Evolutionary conservation across 2,113 vertebrate genomes (phyloP).

Genomic region (Aepyceros melampus): DNA sequence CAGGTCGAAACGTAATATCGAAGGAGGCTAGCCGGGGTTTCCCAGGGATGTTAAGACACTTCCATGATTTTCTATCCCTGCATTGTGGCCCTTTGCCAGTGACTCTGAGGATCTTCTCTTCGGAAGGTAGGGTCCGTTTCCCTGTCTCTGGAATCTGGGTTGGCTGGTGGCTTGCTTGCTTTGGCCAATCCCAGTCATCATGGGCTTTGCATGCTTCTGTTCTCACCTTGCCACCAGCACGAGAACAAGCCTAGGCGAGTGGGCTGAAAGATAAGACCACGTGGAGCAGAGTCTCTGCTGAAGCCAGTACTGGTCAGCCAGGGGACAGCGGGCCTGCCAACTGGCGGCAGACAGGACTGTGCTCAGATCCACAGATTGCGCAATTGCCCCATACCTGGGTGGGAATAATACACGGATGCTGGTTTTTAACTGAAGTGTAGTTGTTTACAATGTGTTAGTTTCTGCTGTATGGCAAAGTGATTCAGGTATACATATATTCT

Average conservation of each 20-base stretch:
- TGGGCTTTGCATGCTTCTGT: neutral
- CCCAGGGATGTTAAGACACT: neutral
- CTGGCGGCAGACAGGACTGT: neutral
- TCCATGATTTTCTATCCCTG: neutral
- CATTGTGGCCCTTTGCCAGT: neutral
- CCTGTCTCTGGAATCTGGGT: neutral
- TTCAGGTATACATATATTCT: neutral
- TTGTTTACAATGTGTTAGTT: neutral
- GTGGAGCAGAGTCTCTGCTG: neutral
- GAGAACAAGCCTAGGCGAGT: neutral
- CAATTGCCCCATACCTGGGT: neutral
- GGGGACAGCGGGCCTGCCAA: too few species aligned
- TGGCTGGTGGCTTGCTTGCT: neutral
- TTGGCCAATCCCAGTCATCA: neutral
- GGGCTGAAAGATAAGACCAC: neutral
- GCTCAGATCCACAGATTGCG: too few species aligned
- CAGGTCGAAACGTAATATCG: neutral
- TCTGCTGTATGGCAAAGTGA: neutral
- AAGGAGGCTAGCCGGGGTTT: neutral
- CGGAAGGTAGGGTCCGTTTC: neutral
- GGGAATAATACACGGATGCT: neutral
- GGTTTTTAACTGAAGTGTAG: neutral
- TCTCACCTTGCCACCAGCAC: neutral
- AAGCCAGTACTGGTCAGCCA: neutral
- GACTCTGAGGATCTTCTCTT: neutral